Conservation (phyloP, 35 echinoderm and acorn worm genomes). For the Acanthaster planci region DNA sequence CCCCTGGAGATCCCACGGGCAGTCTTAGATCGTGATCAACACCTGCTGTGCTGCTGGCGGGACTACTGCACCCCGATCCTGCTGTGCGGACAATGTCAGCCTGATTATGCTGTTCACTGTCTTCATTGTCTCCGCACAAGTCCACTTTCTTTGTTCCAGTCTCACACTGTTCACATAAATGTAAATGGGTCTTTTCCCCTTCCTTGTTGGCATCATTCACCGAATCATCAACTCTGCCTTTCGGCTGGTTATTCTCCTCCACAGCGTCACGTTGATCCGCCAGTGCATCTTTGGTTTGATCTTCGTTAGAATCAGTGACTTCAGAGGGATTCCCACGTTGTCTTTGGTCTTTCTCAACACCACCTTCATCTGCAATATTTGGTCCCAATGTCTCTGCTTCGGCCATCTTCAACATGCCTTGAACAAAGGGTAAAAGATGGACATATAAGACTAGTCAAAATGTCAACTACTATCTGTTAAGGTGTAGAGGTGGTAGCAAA, state of each 20-base stretch:
- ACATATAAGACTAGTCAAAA: too few species aligned
- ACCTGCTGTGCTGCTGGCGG: not conserved
- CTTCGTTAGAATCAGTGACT: not conserved
- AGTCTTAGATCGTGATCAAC: not conserved
- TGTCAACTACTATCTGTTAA: too few species aligned
- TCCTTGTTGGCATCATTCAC: not conserved
- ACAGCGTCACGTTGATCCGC: not conserved
- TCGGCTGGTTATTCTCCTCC: not conserved
- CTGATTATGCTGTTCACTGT: not conserved
- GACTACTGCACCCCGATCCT: slow-evolving; percentile 7
- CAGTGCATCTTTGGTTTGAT: not conserved
- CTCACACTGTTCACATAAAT: too few species aligned
- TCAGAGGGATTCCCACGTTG: not conserved
- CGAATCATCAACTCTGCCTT: not conserved
- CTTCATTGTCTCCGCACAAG: not conserved
- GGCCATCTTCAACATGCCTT: too few species aligned
- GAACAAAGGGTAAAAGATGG: too few species aligned
- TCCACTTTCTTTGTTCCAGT: too few species aligned
- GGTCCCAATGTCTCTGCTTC: too few species aligned
- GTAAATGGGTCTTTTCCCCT: not conserved
- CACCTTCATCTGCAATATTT: not conserved
- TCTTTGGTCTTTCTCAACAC: not conserved
- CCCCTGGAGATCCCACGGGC: not conserved
- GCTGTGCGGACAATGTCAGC: not conserved
- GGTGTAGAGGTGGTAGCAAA: too few species aligned